These are phyloP conservation scores for Heptranchias perlo DNA, from an alignment of 2,113 vertebrate genomes.

Conservation along the genomic window DNA sequence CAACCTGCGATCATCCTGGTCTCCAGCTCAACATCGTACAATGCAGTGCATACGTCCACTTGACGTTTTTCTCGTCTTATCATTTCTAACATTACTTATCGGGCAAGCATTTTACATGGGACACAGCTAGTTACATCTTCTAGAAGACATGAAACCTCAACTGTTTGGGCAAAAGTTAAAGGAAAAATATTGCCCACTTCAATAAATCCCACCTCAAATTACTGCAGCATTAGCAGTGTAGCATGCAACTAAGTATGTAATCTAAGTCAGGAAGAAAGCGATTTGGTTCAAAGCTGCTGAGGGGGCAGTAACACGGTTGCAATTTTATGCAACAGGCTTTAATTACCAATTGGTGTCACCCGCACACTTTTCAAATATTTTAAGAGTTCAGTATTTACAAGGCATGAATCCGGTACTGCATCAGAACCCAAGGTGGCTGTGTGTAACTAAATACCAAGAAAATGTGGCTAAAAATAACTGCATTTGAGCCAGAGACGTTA, in stretches of 20 bases:
- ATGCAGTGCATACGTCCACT: background rate
- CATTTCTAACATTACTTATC: background rate
- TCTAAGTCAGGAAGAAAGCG: background rate
- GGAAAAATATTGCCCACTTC: background rate
- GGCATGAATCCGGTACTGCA: background rate
- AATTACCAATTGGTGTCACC: background rate
- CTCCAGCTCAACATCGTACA: background rate
- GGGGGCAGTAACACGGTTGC: background rate
- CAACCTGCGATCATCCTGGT: too few species aligned
- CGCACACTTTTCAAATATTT: background rate
- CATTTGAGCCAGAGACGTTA: background rate
- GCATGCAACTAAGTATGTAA: background rate
- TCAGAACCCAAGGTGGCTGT: background rate
- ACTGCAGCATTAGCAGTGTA: too few species aligned
- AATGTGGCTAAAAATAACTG: background rate
- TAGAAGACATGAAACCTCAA: background rate
- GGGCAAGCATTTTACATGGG: background rate
- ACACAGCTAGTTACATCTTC: background rate
- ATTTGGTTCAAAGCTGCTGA: background rate
- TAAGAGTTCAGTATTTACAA: background rate
- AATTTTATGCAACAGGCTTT: background rate
- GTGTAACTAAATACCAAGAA: background rate
- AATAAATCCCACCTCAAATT: background rate
- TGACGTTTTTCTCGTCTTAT: background rate
- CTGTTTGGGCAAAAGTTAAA: background rate